Evolutionary conservation across 2,113 vertebrate species (phyloP), one percentile per base, ranked within the genome.

Genomic region (Probosciger aterrimus): DNA sequence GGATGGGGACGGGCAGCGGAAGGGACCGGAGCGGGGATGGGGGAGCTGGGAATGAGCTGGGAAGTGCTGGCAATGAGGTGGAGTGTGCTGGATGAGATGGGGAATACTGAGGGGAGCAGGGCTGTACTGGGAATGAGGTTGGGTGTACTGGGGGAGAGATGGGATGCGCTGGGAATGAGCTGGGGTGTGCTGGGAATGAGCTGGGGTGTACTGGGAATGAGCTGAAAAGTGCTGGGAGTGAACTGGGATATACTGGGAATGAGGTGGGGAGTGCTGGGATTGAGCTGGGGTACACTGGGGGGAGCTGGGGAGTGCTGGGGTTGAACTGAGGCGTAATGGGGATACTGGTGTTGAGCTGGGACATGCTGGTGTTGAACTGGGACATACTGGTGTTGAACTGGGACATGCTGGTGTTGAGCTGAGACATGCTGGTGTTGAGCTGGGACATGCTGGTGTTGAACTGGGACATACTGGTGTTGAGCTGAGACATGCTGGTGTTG

Each of bases 271-370:
- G 14, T 39, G 43, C 65, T 24, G 10, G 44, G 28, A 35, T 20
- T 52, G 59, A 75, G 28, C 44, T 47, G 25, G 25, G 7, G 8
- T 7, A 7, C 24, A 15, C 64, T 63, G 80, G 27, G n/a, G 27
- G 49, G 30, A 3, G 0, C 39, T 31, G 55, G 27, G 11, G 39
- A n/a, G 12, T 13, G 10, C 2, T 30, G 27, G 7, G 0, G 2
- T 2, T 2, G 39, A 64, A 19, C 39, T 20, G 60, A 60, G 13
- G 30, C 5, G 3, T 11, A 28, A 28, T 1, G 27, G 50, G 27
- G 50, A 28, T 11, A 18, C 10, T 78, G 20, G 20, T 33, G 16
- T 33, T 3, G 1, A 57, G 23, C 50, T 65, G 65, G 18, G 59
- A n/a, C n/a, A n/a, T n/a, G n/a, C n/a, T n/a, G n/a, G n/a, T n/a